Base-by-base conservation (phyloP, 2,888 invertebrate genomes). In the Yponomeuta cagnagella region DNA sequence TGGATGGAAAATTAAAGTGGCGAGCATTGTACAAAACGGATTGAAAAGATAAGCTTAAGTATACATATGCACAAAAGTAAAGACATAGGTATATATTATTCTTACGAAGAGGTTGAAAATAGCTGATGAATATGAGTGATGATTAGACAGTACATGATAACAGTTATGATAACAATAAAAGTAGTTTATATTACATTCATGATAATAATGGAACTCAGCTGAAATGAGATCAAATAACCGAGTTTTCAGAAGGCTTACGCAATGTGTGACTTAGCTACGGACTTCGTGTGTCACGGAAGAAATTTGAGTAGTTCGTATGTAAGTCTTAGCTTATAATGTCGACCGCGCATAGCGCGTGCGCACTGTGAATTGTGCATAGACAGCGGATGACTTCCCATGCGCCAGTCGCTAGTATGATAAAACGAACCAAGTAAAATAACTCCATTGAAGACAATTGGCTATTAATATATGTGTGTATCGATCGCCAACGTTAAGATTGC, bases 321-420 rank as follows among this genome's bases (percentile, higher is more conserved):
- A 52, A 52, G 12, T 52, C 52, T 3, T 58, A 58, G 43, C 43
- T 23, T 43, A 43, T 43, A 43, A 43, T 5, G 52, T 58, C 52
- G 52, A 12, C 64, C 63, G 48, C 37, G 70, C 70, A 70, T 10
- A 58, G 52, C 68, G 68, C 68, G 10, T 69, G 69, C 69, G 69
- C 63, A 31, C 37, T 58, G 37, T 12, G 70, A 63, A 70, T 70
- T 70, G 70, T 69, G 63, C 70, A 63, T 63, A 63, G 70, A 70
- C 70, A 69, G 52, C 48, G 37, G 33, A 30, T 12, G 48, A 23
- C 63, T 70, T 63, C 70, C 70, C 69, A 69, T 69, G 69, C 3
- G 69, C 58, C 23, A 43, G 23, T n/a, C 31, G 15, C 69, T 6
- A 69, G 31, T n/a, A 9, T 30, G 2, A 43, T 23, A 52, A 58